A percentile compares a stretch with the other conserved stretches of the same genome.
phyloP scores from a whole-genome alignment of 1,140 invertebrate species.

The Amyelois transitella region DNA sequence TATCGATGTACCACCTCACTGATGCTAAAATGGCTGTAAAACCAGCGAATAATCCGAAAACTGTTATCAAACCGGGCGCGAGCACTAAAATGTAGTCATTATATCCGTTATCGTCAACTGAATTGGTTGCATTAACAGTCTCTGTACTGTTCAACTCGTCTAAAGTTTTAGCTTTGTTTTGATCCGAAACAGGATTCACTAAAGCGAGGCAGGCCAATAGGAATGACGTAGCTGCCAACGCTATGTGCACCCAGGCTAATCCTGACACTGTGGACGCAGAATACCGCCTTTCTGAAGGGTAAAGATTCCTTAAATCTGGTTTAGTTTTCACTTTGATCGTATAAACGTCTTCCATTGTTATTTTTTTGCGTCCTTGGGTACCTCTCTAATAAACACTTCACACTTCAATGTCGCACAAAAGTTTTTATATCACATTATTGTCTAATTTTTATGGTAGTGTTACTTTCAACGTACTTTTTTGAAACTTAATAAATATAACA shows the following conservation, averaged over 20 bases:
- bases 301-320: constrained; percentile 75
- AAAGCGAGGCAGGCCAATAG: constrained; percentile 73
- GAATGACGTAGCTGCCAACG: constrained; percentile 72
- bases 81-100: constrained; percentile 47
- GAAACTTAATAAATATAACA: too few species aligned
- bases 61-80: constrained; percentile 65
- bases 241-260: constrained; percentile 76
- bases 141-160: constrained; percentile 8
- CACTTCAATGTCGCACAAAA: too few species aligned
- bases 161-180: constrained; percentile 6
- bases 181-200: constrained; percentile 51
- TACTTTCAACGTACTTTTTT: too few species aligned
- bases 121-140: constrained; percentile 26
- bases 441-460: too few species aligned
- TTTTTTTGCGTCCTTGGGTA: too few species aligned
- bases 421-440: neutral
- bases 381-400: neutral
- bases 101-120: constrained; percentile 9
- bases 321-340: constrained; percentile 79
- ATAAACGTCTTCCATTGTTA: constrained; percentile 78
- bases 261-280: constrained; percentile 80
- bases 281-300: constrained; percentile 79
- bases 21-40: constrained; percentile 76
- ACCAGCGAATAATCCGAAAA: constrained; percentile 73
- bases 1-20: constrained; percentile 79